Evolutionary conservation across 92 coral and sea anemone species (phyloP).

Genomic region (Scolanthus callimorphus): DNA sequence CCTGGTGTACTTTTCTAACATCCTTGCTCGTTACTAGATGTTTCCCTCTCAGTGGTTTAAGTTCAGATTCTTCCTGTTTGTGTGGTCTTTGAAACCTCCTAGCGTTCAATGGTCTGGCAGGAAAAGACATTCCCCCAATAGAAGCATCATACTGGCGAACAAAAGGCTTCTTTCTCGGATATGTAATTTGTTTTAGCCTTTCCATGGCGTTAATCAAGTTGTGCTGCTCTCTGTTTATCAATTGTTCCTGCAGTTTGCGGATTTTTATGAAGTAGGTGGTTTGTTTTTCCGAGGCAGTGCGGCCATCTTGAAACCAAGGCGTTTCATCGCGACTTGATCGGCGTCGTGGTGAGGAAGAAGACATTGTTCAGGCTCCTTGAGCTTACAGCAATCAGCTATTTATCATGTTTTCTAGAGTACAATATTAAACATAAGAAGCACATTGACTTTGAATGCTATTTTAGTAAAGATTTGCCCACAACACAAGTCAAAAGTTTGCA

Average conservation of each 20-base stretch:
- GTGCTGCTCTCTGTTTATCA: constrained; percentile 87
- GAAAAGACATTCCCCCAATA: constrained; percentile 24
- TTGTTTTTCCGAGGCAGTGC: constrained; percentile 83
- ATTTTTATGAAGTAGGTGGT: constrained; percentile 81
- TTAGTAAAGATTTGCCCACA: too few species aligned
- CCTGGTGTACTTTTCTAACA: not conserved
- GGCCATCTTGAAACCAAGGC: constrained; percentile 89
- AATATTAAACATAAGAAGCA: too few species aligned
- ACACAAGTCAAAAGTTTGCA: not conserved
- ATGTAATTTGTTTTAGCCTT: constrained; percentile 70
- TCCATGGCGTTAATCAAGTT: constrained; percentile 93
- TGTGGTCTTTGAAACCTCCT: constrained; percentile 6
- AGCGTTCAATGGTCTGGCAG: constrained; percentile 33
- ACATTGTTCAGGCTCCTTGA: too few species aligned
- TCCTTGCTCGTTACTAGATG: constrained; percentile 30
- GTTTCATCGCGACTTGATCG: constrained; percentile 14
- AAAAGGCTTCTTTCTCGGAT: constrained; percentile 77
- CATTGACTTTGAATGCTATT: too few species aligned
- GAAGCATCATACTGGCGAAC: constrained; percentile 38
- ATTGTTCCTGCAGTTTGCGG: constrained; percentile 77
- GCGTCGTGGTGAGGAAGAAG: not conserved
- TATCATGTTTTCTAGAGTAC: too few species aligned
- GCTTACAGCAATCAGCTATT: too few species aligned
- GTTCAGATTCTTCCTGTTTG: constrained; percentile 29
- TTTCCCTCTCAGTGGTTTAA: constrained; percentile 63